phyloP scores from a whole-genome alignment of 2,888 invertebrate genomes.

The Ormyrus labotus region DNA sequence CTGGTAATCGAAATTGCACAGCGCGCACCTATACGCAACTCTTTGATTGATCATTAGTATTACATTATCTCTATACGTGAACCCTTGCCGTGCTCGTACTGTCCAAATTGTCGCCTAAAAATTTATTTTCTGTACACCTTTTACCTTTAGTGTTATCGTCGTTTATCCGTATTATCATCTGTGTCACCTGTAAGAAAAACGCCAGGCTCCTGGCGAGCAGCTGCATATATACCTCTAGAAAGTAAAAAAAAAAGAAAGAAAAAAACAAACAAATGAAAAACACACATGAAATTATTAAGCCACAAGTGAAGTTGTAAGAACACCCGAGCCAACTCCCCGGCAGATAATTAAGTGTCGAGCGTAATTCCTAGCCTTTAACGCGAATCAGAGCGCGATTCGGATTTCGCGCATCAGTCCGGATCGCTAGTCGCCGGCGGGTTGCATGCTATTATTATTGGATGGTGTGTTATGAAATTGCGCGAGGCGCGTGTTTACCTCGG shows the following conservation, averaged over 20 bases:
- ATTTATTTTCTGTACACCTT: conserved; percentile 58
- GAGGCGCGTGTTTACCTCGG: conserved; percentile 59
- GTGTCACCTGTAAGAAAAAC: not conserved
- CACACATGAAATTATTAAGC: conserved; percentile 49
- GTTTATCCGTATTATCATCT: conserved; percentile 59
- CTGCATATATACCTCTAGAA: not conserved
- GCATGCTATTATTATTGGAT: not conserved
- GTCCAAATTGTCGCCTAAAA: conserved; percentile 69
- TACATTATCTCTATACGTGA: conserved; percentile 52
- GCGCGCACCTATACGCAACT: conserved; percentile 34
- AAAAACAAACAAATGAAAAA: conserved; percentile 44
- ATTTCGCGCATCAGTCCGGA: conserved; percentile 41
- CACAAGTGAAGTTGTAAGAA: not conserved
- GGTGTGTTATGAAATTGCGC: conserved; percentile 59
- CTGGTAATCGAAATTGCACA: conserved; percentile 41
- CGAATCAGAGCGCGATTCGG: conserved; percentile 38
- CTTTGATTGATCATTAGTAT: conserved; percentile 61
- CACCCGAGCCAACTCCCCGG: not conserved
- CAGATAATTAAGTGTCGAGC: conserved; percentile 5
- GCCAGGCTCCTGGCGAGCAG: too few relatives aligned
- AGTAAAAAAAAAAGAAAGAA: too few relatives aligned
- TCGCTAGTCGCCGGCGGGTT: too few relatives aligned
- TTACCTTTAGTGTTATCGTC: conserved; percentile 67
- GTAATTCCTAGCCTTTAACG: conserved; percentile 26
- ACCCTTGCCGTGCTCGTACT: conserved; percentile 71